Conservation (phyloP, 2,797 vertebrate species). For the Oreochromis grahami region DNA sequence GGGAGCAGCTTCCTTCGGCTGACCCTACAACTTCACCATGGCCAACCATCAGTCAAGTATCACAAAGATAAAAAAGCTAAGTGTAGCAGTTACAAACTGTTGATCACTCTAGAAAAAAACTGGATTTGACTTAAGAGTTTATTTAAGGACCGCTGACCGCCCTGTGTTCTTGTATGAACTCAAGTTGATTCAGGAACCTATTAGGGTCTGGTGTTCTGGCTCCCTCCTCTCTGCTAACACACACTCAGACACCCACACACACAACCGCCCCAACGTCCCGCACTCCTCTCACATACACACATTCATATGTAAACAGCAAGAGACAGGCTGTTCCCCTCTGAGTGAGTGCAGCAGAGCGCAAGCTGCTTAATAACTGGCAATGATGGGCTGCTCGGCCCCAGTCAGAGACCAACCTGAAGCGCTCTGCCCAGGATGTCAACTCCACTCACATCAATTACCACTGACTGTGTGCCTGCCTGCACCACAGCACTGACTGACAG, state of each 20-base stretch:
- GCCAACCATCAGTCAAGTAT: conserved; percentile 6
- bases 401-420: conserved; percentile 77
- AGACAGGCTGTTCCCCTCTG: conserved; percentile 57
- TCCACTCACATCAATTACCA: conserved; percentile 78
- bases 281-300: conserved; percentile 26
- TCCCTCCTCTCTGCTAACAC: background rate
- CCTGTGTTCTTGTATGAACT: background rate
- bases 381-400: conserved; percentile 79
- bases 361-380: conserved; percentile 79
- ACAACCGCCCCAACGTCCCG: background rate
- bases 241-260: background rate
- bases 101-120: background rate
- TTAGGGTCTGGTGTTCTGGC: background rate
- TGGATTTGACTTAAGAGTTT: background rate
- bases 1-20: conserved; percentile 5
- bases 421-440: conserved; percentile 76
- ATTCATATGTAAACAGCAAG: conserved; percentile 62
- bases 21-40: conserved; percentile 19
- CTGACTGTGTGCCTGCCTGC: conserved; percentile 61
- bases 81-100: background rate
- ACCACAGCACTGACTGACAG: conserved; percentile 60
- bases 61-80: background rate
- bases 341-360: conserved; percentile 66
- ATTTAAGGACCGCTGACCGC: background rate
- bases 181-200: background rate